Evolutionary conservation across 2,113 vertebrate genomes (phyloP).

Genomic region (Clupea harengus): DNA sequence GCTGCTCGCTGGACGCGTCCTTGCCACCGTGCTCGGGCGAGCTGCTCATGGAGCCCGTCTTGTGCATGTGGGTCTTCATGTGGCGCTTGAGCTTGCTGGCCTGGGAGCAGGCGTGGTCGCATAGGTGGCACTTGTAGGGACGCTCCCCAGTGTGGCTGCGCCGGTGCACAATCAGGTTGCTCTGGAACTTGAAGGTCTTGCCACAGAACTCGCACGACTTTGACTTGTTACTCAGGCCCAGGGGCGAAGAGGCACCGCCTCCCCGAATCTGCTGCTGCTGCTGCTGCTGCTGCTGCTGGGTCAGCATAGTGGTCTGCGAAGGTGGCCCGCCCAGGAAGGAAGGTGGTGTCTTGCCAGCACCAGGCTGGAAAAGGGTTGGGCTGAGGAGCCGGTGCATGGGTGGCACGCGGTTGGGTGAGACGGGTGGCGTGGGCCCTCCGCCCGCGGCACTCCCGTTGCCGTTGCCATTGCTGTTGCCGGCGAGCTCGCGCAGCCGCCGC

Average conservation of each 20-base stretch:
- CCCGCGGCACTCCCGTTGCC: constrained; percentile 68
- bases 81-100: constrained; percentile 99
- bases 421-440: constrained; percentile 89
- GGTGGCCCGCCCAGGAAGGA: constrained; percentile 58
- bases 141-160: constrained; percentile 98
- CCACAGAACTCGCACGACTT: constrained; percentile 99
- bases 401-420: constrained; percentile 93
- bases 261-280: constrained; percentile 12
- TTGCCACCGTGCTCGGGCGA: constrained; percentile 89
- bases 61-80: constrained; percentile 99
- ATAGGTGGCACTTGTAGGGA: constrained; percentile 98
- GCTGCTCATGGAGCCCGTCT: constrained; percentile 89
- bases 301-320: neutral
- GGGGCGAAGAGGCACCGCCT: constrained; percentile 52
- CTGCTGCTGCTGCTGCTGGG: constrained; percentile 55
- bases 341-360: constrained; percentile 19
- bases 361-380: constrained; percentile 83
- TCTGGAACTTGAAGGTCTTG: constrained; percentile 99
- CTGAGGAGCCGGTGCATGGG: constrained; percentile 98
- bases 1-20: constrained; percentile 84
- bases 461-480: constrained; percentile 83
- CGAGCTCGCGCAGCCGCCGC: constrained; percentile 91
- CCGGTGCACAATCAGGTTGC: constrained; percentile 96
- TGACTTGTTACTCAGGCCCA: constrained; percentile 83
- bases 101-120: constrained; percentile 97